phyloP scores from a whole-genome alignment of 1,140 invertebrate genomes.

The Euura saliciscinereae region DNA sequence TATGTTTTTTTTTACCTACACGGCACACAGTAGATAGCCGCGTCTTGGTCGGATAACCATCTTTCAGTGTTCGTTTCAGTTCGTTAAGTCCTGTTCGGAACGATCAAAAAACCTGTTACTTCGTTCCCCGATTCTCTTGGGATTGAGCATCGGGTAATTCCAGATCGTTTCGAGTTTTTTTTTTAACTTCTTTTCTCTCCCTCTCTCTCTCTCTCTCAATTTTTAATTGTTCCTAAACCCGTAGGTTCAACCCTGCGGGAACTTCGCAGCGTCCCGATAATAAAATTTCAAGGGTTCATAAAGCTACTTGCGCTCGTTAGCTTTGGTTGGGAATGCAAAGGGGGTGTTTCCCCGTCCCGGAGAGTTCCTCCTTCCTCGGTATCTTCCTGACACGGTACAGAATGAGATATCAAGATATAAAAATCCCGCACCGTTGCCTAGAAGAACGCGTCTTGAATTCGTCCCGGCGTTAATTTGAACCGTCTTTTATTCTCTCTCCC shows the following conservation, averaged over 20 bases:
- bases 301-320: conserved; percentile 27
- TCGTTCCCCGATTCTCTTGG: too few relatives aligned
- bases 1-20: too few relatives aligned
- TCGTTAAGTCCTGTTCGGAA: too few relatives aligned
- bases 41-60: too few relatives aligned
- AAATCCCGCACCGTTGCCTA: neutral
- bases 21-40: too few relatives aligned
- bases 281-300: conserved; percentile 26
- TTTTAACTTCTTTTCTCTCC: neutral
- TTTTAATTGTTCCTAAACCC: neutral
- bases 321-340: conserved; percentile 13
- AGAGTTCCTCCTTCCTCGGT: neutral
- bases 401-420: neutral
- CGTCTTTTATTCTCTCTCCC: too few relatives aligned
- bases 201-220: neutral
- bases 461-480: too few relatives aligned
- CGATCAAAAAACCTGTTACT: too few relatives aligned
- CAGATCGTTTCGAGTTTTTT: neutral
- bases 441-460: too few relatives aligned
- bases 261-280: neutral
- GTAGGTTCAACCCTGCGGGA: neutral
- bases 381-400: neutral
- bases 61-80: too few relatives aligned
- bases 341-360: neutral
- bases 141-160: neutral